A percentile compares a stretch with the other conserved stretches of the same genome.
These are phyloP conservation scores for Novumbra hubbsi DNA, from an alignment of 2,797 vertebrate species.

Conservation along the genomic window DNA sequence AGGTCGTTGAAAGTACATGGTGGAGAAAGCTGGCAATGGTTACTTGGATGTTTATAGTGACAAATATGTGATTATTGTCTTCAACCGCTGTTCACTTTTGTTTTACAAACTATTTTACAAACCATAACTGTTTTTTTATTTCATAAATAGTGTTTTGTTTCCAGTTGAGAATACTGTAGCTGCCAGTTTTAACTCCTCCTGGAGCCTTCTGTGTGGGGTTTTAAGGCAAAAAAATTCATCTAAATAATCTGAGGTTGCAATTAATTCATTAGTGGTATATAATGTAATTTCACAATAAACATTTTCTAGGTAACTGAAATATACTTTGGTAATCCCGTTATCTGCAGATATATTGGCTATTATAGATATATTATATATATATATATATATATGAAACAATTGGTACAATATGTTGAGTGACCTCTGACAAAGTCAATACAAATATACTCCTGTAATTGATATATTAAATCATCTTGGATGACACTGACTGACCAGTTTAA, in stretches of 20 bases:
- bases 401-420: constrained; percentile 54
- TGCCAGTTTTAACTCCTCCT: constrained; percentile 28
- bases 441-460: constrained; percentile 65
- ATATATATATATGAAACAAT: constrained; percentile 32
- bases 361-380: constrained; percentile 11
- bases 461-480: constrained; percentile 60
- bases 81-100: neutral
- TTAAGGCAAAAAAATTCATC: constrained; percentile 28
- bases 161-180: constrained; percentile 15
- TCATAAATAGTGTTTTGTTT: neutral
- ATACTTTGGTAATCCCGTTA: constrained; percentile 73
- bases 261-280: constrained; percentile 68
- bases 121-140: neutral
- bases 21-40: neutral
- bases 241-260: constrained; percentile 42
- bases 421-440: constrained; percentile 61
- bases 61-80: neutral
- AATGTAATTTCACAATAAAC: constrained; percentile 47
- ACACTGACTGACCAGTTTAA: constrained; percentile 67
- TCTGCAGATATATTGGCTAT: constrained; percentile 48
- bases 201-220: constrained; percentile 16
- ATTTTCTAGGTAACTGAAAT: constrained; percentile 62
- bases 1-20: neutral
- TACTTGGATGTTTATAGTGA: neutral
- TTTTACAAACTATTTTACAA: neutral